phyloP scores from a whole-genome alignment of 1,140 invertebrate genomes.

The Zaprionus africanus region DNA sequence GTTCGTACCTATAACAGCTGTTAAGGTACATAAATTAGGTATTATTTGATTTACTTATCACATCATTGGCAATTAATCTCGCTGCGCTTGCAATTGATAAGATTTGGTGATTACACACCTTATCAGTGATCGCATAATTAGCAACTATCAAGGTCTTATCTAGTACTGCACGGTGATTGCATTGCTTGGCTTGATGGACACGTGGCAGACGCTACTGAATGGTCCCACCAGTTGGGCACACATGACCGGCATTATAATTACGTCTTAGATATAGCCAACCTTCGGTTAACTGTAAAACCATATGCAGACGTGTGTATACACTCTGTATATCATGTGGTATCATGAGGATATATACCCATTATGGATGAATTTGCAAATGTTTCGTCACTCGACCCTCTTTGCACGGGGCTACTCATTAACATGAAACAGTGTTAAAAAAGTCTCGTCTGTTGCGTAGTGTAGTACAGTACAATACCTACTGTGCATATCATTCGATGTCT shows the following conservation, averaged over 20 bases:
- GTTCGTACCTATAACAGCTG: not conserved
- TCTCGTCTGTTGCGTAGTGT: not conserved
- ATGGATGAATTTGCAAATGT: constrained; percentile 7
- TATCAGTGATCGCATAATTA: constrained; percentile 22
- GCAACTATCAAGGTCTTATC: constrained; percentile 12
- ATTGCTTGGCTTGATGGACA: not conserved
- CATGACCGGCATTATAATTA: constrained; percentile 7
- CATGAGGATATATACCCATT: not conserved
- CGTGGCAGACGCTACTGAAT: constrained; percentile 1
- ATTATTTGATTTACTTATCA: constrained; percentile 12
- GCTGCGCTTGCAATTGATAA: constrained; percentile 25
- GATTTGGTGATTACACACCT: not conserved
- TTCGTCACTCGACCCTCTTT: constrained; percentile 2
- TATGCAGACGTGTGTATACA: not conserved
- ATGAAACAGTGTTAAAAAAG: not conserved
- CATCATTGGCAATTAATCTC: constrained; percentile 15
- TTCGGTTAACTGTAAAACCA: not conserved
- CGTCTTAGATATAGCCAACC: not conserved
- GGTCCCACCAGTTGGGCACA: not conserved
- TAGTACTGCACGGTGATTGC: not conserved
- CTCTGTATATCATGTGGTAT: not conserved
- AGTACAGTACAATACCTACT: not conserved
- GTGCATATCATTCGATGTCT: not conserved
- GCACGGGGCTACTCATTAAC: constrained; percentile 2
- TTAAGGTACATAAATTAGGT: not conserved